Percentiles rank a stretch among this genome's conserved stretches.
Conservation (phyloP, 2,113 vertebrate genomes). For the Candoia aspera region DNA sequence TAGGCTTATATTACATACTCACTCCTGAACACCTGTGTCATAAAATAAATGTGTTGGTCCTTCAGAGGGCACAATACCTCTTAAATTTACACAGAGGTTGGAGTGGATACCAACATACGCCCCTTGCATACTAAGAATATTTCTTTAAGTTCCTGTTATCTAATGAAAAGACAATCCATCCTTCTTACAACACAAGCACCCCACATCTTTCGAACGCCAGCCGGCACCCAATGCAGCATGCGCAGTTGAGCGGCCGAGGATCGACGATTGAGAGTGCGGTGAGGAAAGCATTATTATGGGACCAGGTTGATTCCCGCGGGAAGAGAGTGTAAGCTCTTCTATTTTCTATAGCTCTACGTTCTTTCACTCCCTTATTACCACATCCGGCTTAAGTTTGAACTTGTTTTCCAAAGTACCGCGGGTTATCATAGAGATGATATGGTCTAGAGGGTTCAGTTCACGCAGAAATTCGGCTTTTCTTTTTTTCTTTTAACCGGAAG, state of each 20-base stretch:
- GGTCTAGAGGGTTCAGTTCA: neutral
- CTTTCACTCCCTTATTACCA: neutral
- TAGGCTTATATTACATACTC: neutral
- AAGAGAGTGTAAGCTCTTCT: neutral
- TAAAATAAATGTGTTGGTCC: neutral
- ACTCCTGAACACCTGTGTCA: neutral
- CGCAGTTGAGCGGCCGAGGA: neutral
- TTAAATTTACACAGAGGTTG: neutral
- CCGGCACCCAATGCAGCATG: neutral
- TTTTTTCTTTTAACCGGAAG: neutral
- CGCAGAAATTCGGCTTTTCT: fast-evolving
- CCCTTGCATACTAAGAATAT: neutral
- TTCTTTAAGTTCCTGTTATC: neutral
- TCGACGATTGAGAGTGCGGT: neutral
- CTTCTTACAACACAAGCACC: neutral
- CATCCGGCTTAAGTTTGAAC: neutral
- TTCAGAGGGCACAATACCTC: neutral
- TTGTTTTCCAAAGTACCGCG: neutral
- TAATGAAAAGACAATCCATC: neutral
- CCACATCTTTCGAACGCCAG: neutral
- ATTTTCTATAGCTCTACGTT: neutral
- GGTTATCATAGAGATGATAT: neutral
- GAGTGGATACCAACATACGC: no score
- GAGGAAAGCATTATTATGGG: neutral
- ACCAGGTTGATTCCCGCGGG: neutral